These are phyloP conservation scores for Anisognathus igniventris DNA, from an alignment of 2,797 vertebrate species.

Conservation along the genomic window DNA sequence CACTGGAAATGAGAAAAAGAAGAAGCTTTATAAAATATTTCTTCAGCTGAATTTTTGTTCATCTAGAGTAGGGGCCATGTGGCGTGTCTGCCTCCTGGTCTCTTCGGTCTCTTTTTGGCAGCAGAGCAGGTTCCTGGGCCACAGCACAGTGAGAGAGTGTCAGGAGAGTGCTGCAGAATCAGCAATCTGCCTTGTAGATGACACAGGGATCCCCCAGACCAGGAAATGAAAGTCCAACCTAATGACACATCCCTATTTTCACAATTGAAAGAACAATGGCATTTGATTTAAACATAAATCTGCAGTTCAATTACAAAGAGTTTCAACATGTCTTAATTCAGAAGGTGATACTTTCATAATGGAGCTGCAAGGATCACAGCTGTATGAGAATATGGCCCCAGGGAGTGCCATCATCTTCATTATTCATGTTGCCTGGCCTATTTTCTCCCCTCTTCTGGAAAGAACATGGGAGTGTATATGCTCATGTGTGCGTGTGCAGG, in stretches of 20 bases:
- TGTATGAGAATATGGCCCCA: neutral
- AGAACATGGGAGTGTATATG: neutral
- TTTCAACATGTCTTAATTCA: neutral
- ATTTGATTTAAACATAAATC: neutral
- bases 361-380: neutral
- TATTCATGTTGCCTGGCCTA: conserved; percentile 35
- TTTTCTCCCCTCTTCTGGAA: neutral
- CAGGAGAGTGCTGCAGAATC: neutral
- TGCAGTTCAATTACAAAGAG: neutral
- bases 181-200: neutral
- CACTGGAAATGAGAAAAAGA: neutral
- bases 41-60: conserved; percentile 4
- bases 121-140: neutral
- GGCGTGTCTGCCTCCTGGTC: neutral
- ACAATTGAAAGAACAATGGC: neutral
- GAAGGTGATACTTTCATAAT: neutral
- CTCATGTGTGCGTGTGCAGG: neutral
- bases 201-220: neutral
- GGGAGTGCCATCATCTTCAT: conserved; percentile 1
- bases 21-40: neutral
- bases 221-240: neutral
- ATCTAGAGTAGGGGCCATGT: neutral
- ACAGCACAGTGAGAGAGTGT: neutral
- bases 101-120: neutral
- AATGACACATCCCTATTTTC: neutral